Conservation (phyloP, 2,797 vertebrate species). For the Gymnothorax javanicus region DNA sequence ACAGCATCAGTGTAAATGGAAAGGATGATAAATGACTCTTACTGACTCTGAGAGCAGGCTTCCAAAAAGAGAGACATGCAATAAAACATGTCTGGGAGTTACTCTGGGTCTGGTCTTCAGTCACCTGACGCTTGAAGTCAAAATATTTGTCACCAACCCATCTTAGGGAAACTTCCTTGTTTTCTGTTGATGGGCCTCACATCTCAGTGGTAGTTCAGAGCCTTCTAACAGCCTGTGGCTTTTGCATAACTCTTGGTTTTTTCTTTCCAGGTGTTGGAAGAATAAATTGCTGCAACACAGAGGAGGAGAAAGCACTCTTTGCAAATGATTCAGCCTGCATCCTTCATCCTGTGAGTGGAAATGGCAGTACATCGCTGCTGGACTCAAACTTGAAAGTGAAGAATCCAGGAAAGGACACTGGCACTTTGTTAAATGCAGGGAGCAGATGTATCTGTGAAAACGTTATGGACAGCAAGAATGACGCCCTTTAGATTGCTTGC, state of each 20-base stretch:
- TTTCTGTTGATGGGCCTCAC: not conserved
- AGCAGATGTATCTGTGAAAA: conserved; percentile 82
- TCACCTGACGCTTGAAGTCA: conserved; percentile 18
- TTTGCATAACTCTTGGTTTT: conserved; percentile 51
- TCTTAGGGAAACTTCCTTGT: not conserved
- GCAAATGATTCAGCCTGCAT: conserved; percentile 73
- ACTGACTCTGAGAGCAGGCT: not conserved
- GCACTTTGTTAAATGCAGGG: conserved; percentile 79
- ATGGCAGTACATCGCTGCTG: conserved; percentile 80
- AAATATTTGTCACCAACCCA: not conserved
- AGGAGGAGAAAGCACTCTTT: conserved; percentile 76
- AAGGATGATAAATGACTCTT: not conserved
- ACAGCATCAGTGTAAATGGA: not conserved
- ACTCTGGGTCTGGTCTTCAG: not conserved
- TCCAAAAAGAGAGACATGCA: not conserved
- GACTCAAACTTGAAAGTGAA: conserved; percentile 76
- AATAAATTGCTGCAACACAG: conserved; percentile 80
- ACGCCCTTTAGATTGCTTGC: conserved; percentile 74
- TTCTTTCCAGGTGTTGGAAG: conserved; percentile 82
- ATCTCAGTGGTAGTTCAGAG: not conserved
- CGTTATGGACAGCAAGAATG: conserved; percentile 86
- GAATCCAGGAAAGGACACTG: conserved; percentile 71
- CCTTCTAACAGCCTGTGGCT: not conserved
- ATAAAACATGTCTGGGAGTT: not conserved
- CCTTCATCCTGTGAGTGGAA: conserved; percentile 75